phyloP scores from a whole-genome alignment of 1,140 invertebrate species.

The Drosophila tsacasi region DNA sequence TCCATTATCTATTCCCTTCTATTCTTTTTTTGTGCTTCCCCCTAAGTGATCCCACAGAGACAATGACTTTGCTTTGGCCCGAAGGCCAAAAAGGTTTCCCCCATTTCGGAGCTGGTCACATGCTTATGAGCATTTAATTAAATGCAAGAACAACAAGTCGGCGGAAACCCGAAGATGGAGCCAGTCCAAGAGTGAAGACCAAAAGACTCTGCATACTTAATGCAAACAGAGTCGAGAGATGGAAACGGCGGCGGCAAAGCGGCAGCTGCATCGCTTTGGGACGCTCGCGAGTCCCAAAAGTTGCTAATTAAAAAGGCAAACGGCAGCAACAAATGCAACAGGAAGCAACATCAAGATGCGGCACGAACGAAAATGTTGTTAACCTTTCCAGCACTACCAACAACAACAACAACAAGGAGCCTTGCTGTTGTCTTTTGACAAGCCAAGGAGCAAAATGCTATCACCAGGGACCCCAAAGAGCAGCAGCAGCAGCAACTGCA shows the following conservation, averaged over 20 bases:
- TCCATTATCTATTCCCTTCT: slow-evolving; percentile 16
- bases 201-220: slow-evolving; percentile 79
- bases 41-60: slow-evolving; percentile 49
- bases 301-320: slow-evolving; percentile 83
- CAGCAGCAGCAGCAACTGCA: slow-evolving; percentile 40
- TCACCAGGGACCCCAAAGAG: slow-evolving; percentile 77
- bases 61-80: slow-evolving; percentile 68
- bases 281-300: slow-evolving; percentile 73
- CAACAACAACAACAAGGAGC: slow-evolving; percentile 57
- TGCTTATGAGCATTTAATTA: slow-evolving; percentile 84
- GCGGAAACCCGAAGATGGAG: slow-evolving; percentile 10
- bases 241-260: neutral
- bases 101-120: slow-evolving; percentile 57
- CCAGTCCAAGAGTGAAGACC: slow-evolving; percentile 39
- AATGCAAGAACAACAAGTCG: slow-evolving; percentile 75
- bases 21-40: neutral
- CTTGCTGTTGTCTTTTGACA: slow-evolving; percentile 70
- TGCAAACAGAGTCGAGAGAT: slow-evolving; percentile 41
- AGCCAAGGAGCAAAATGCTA: slow-evolving; percentile 81
- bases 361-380: slow-evolving; percentile 82
- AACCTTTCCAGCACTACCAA: slow-evolving; percentile 63
- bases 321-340: slow-evolving; percentile 63
- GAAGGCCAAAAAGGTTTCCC: slow-evolving; percentile 43
- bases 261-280: slow-evolving; percentile 55
- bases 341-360: slow-evolving; percentile 80